A percentile compares a stretch with the other conserved stretches of the same genome.
Evolutionary conservation across 2,113 vertebrate species (phyloP).

Genomic region (Thunnus thynnus): DNA sequence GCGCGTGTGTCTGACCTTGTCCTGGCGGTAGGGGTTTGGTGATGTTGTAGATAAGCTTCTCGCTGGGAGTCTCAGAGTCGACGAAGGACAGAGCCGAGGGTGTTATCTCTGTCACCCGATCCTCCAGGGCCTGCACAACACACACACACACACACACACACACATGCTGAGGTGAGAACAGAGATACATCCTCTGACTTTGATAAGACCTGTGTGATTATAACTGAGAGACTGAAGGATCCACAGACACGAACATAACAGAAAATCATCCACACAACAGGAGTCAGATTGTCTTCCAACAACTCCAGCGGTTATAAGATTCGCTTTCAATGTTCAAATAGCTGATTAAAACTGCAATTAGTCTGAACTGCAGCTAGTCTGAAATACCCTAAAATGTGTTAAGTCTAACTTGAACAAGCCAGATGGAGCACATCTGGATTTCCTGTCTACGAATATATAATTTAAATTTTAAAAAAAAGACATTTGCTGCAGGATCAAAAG

Average conservation of each 20-base stretch:
- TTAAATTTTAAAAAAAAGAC: no score
- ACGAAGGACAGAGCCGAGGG: slow-evolving; percentile 91
- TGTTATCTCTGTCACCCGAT: slow-evolving; percentile 91
- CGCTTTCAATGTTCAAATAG: no score
- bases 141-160: slow-evolving; percentile 23
- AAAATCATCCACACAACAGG: no score
- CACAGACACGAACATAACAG: background rate
- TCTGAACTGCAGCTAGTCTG: no score
- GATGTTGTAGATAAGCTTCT: slow-evolving; percentile 93
- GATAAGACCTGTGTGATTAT: background rate
- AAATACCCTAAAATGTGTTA: no score
- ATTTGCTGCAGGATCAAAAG: no score
- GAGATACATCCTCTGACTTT: background rate
- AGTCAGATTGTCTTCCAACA: background rate
- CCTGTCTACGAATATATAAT: no score
- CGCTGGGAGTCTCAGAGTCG: slow-evolving; percentile 87
- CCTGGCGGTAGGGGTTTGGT: slow-evolving; percentile 89
- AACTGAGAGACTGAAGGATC: background rate
- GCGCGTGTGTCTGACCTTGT: slow-evolving; percentile 86
- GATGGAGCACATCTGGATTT: no score
- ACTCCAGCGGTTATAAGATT: no score
- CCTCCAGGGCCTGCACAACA: slow-evolving; percentile 89
- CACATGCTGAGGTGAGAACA: background rate
- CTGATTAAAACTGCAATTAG: no score
- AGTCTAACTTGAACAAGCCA: no score